Evolutionary conservation across 2,797 vertebrate species (phyloP).

Genomic region (Sebastes oblongus): DNA sequence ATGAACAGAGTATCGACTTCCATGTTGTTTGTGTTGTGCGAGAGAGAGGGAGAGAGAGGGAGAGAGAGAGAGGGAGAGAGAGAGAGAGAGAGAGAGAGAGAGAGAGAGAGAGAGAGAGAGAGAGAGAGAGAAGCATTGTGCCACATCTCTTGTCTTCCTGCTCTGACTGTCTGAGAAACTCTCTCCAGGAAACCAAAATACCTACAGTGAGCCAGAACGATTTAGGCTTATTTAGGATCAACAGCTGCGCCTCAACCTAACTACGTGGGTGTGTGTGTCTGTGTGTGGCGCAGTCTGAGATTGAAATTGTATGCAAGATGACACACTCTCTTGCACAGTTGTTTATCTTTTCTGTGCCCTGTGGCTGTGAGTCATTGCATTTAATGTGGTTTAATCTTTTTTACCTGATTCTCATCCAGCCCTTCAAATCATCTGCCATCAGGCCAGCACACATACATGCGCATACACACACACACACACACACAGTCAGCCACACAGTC

Average conservation of each 20-base stretch:
- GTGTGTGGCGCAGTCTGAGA: neutral
- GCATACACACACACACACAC: neutral
- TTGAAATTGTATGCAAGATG: neutral
- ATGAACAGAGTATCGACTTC: conserved; percentile 3
- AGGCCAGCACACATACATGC: neutral
- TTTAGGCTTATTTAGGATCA: conserved; percentile 46
- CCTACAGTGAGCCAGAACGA: conserved; percentile 41
- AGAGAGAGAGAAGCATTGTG: conserved; percentile 8
- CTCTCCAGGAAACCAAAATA: conserved; percentile 50
- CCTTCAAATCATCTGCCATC: conserved; percentile 33
- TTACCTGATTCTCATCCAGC: conserved; percentile 29
- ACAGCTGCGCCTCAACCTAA: conserved; percentile 38
- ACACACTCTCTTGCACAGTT: conserved; percentile 3
- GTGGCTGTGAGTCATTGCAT: conserved; percentile 23
- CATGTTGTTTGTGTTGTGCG: neutral
- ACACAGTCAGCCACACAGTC: neutral
- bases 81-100: neutral
- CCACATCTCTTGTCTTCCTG: conserved; percentile 30
- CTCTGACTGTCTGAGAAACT: conserved; percentile 15
- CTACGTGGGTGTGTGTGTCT: neutral
- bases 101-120: neutral
- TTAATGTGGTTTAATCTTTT: conserved; percentile 42
- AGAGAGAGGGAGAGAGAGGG: neutral
- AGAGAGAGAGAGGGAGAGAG: neutral
- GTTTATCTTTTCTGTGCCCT: conserved; percentile 23